phyloP scores from a whole-genome alignment of 2,797 vertebrate species.

The Gephyroberyx darwinii region DNA sequence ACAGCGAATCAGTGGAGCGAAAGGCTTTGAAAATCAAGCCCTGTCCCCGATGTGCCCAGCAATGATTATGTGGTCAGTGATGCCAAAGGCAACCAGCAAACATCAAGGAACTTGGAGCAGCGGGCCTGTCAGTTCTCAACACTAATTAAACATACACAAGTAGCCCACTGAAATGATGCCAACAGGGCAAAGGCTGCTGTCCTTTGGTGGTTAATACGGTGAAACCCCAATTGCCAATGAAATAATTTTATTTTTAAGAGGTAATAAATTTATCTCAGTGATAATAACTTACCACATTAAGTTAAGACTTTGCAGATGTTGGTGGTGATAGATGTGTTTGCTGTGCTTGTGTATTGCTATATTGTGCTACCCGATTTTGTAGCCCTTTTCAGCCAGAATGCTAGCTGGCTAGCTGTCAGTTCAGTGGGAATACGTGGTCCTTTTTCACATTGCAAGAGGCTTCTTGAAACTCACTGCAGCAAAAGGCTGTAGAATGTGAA shows the following conservation, averaged over 20 bases:
- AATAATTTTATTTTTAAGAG: slow-evolving; percentile 50
- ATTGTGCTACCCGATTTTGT: background rate
- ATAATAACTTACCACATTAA: slow-evolving; percentile 1
- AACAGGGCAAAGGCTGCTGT: slow-evolving; percentile 66
- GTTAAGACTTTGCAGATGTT: background rate
- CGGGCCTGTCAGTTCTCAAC: slow-evolving; percentile 81
- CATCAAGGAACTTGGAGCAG: slow-evolving; percentile 84
- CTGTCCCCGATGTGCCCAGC: slow-evolving; percentile 84
- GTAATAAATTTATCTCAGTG: slow-evolving; percentile 33
- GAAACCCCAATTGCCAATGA: background rate
- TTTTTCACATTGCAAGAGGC: background rate
- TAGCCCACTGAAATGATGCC: slow-evolving; percentile 68
- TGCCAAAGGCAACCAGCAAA: slow-evolving; percentile 83
- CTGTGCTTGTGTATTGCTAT: slow-evolving; percentile 10
- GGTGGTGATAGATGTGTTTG: slow-evolving; percentile 5
- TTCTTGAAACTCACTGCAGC: background rate
- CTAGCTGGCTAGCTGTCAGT: background rate
- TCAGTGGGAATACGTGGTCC: background rate
- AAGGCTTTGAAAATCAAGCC: slow-evolving; percentile 87
- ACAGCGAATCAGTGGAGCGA: slow-evolving; percentile 84
- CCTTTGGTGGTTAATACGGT: slow-evolving; percentile 71
- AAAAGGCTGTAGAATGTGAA: background rate
- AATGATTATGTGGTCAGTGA: slow-evolving; percentile 86
- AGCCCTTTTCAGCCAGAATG: background rate
- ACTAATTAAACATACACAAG: slow-evolving; percentile 84